Conservation (phyloP, 2,113 vertebrate genomes). For the Heterochromis multidens region DNA sequence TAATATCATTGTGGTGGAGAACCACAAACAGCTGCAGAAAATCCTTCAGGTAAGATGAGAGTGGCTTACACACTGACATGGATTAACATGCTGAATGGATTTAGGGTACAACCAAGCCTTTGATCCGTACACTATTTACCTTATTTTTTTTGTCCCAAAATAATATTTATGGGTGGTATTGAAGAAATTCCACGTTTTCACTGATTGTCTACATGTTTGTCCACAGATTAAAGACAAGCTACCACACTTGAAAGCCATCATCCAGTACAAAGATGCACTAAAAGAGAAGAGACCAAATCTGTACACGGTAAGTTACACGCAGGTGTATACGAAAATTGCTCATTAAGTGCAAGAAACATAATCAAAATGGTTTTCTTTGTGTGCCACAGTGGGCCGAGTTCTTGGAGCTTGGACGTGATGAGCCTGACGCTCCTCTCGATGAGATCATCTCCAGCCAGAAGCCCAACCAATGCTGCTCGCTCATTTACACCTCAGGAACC, state of each 20-base stretch:
- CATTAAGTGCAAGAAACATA: not conserved
- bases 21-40: slow-evolving; percentile 88
- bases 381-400: slow-evolving; percentile 86
- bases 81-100: not conserved
- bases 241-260: slow-evolving; percentile 85
- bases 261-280: slow-evolving; percentile 82
- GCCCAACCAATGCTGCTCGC: slow-evolving; percentile 87
- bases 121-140: not conserved
- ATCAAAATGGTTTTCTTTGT: not conserved
- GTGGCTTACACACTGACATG: not conserved
- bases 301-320: slow-evolving; percentile 81
- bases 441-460: slow-evolving; percentile 80
- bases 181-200: not conserved
- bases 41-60: slow-evolving; percentile 83
- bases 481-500: slow-evolving; percentile 95
- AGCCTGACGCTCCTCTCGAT: slow-evolving; percentile 75
- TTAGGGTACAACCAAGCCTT: not conserved
- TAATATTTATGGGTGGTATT: too few species aligned
- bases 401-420: slow-evolving; percentile 77
- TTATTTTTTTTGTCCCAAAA: too few species aligned
- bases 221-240: slow-evolving; percentile 77
- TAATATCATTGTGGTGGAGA: slow-evolving; percentile 87
- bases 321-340: too few species aligned
- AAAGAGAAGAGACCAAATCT: slow-evolving; percentile 80
- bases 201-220: not conserved